phyloP scores from a whole-genome alignment of 2,113 vertebrate species.

The Odocoileus virginianus region DNA sequence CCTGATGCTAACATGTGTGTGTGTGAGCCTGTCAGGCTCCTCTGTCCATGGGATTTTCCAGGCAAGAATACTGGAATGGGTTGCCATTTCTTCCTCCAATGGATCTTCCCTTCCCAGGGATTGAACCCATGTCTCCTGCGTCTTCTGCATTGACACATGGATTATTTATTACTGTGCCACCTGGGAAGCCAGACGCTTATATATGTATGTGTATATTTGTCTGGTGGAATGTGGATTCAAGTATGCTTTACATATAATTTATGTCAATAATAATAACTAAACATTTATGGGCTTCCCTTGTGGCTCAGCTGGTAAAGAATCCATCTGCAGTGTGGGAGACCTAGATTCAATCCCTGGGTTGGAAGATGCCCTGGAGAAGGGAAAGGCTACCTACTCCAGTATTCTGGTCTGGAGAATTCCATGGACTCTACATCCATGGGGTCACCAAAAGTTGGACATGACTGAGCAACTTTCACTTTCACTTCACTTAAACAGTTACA shows the following conservation, averaged over 20 bases:
- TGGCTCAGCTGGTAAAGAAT: background rate
- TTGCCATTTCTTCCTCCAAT: background rate
- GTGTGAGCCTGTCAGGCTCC: background rate
- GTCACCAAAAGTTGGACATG: background rate
- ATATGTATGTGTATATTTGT: background rate
- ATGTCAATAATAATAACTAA: background rate
- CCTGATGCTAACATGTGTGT: background rate
- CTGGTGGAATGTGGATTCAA: background rate
- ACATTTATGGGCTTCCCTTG: background rate
- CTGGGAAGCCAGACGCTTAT: background rate
- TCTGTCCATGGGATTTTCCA: background rate
- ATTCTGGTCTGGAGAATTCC: background rate
- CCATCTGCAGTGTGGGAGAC: background rate
- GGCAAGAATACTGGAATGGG: background rate
- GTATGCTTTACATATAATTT: background rate
- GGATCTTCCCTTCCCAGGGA: background rate
- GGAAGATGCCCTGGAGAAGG: background rate
- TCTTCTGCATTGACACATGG: background rate
- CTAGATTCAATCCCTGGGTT: background rate
- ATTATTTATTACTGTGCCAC: background rate
- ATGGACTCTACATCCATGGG: background rate
- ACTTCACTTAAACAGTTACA: background rate
- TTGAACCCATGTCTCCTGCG: background rate
- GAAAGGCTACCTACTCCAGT: background rate
- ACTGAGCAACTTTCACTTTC: background rate